Conservation (phyloP, 1,140 invertebrate genomes). For the Teleopsis dalmanni region DNA sequence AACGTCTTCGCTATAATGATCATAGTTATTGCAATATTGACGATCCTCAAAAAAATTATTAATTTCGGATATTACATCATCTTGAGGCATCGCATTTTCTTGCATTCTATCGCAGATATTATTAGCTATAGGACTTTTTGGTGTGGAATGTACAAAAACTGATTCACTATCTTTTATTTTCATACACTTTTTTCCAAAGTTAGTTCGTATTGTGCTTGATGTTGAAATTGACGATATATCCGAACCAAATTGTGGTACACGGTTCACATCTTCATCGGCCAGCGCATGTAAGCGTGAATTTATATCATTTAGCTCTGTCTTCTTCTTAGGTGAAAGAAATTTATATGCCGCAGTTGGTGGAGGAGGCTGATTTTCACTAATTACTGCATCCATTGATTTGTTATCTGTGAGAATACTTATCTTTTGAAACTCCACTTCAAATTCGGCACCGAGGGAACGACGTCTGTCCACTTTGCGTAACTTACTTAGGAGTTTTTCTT, state of each 20-base stretch:
- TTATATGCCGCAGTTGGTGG: constrained; percentile 29
- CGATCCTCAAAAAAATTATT: constrained; percentile 31
- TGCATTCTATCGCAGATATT: neutral
- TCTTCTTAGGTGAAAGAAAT: constrained; percentile 30
- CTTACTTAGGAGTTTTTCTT: constrained; percentile 8
- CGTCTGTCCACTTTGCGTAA: neutral
- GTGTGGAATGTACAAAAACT: constrained; percentile 34
- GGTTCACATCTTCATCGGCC: constrained; percentile 11
- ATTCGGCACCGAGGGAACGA: no score
- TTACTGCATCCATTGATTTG: constrained; percentile 26
- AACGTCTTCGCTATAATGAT: neutral
- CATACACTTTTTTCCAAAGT: constrained; percentile 7
- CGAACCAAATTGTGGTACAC: constrained; percentile 19
- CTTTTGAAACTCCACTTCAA: no score
- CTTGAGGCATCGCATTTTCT: neutral
- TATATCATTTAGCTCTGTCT: constrained; percentile 33
- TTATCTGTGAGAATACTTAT: no score
- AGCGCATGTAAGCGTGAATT: constrained; percentile 24
- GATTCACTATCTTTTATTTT: constrained; percentile 1
- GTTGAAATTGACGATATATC: constrained; percentile 37
- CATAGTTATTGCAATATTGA: constrained; percentile 24
- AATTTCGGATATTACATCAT: constrained; percentile 32
- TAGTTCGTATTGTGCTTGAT: constrained; percentile 28
- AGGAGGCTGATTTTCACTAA: neutral
- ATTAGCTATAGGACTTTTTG: constrained; percentile 20